Percentiles rank a stretch among this genome's conserved stretches.
These are phyloP conservation scores for Hirudo medicinalis DNA, from an alignment of 1,140 invertebrate species.

Conservation along the genomic window DNA sequence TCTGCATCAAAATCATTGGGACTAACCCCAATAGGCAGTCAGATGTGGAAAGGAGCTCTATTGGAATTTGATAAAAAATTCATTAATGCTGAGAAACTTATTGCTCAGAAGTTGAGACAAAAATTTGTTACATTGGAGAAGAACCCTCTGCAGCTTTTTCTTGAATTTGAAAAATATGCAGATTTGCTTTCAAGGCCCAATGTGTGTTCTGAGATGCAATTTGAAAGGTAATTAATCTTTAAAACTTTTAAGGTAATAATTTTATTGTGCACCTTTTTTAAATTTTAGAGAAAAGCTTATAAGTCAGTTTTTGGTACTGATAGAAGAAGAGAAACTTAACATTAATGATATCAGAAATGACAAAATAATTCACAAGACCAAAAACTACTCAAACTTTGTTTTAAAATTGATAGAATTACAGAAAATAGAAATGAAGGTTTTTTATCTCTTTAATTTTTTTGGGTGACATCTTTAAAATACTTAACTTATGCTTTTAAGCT, in stretches of 20 bases:
- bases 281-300: background rate
- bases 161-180: background rate
- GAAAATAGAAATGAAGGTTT: background rate
- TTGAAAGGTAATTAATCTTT: background rate
- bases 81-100: background rate
- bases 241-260: background rate
- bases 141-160: background rate
- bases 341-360: background rate
- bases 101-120: constrained; percentile 1
- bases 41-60: background rate
- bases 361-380: background rate
- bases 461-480: background rate
- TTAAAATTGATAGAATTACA: background rate
- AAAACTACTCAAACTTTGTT: background rate
- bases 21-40: background rate
- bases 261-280: background rate
- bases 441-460: background rate
- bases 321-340: background rate
- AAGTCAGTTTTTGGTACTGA: constrained; percentile 3
- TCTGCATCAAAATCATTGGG: background rate
- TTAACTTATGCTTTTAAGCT: background rate
- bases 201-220: constrained; percentile 1
- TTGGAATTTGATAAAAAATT: background rate
- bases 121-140: background rate
- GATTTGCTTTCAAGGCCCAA: constrained; percentile 6